Percentiles rank a stretch among this genome's conserved stretches.
These are phyloP conservation scores for Fragum fragum DNA, from an alignment of 2,888 invertebrate species.

Conservation along the genomic window DNA sequence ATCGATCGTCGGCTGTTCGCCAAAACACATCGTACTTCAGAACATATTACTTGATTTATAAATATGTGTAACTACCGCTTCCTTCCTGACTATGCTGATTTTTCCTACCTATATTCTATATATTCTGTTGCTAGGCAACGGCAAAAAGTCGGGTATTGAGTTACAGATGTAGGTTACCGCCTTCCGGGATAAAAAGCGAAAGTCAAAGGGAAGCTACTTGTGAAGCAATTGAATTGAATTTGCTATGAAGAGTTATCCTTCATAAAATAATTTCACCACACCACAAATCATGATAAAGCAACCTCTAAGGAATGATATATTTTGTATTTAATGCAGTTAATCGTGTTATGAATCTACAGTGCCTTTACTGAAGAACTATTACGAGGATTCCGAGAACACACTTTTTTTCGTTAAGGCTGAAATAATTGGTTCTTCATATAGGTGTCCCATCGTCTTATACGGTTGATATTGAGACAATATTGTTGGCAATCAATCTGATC, in stretches of 20 bases:
- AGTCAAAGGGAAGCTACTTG: conserved; percentile 1
- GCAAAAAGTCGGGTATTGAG: background rate
- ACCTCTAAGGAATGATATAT: no score
- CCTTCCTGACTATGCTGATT: conserved; percentile 18
- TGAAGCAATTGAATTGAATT: background rate
- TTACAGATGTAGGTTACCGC: background rate
- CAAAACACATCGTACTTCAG: background rate
- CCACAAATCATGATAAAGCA: no score
- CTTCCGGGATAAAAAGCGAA: background rate
- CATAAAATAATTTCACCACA: no score
- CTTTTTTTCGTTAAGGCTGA: no score
- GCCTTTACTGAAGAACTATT: no score
- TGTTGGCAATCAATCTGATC: no score
- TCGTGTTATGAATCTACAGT: no score
- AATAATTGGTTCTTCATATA: no score
- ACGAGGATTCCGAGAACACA: no score
- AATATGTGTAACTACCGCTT: conserved; percentile 1
- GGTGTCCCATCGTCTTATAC: no score
- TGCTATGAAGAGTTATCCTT: conserved; percentile 2
- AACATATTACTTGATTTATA: conserved; percentile 5
- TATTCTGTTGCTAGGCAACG: conserved; percentile 17
- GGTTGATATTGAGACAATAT: no score
- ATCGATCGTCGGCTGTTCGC: background rate
- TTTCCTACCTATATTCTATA: background rate
- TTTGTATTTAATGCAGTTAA: no score